A percentile compares a stretch with the other conserved stretches of the same genome.
Evolutionary conservation across 2,113 vertebrate species (phyloP).

Genomic region (Actenoides hombroni): DNA sequence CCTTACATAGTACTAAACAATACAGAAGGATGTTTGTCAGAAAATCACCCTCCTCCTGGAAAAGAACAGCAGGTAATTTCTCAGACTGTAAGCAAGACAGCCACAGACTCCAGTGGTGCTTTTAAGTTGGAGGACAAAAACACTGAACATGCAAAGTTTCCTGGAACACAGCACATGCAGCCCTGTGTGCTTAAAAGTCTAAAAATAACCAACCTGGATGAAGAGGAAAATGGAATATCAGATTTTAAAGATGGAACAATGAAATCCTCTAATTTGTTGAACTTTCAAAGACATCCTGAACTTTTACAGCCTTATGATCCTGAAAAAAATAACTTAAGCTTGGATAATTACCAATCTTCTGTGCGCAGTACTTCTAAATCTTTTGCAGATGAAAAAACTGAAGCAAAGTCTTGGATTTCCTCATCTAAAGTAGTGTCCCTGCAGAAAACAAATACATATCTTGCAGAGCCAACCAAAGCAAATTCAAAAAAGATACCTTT

Average conservation of each 20-base stretch:
- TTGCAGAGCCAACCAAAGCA: constrained; percentile 66
- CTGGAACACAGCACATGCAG: constrained; percentile 76
- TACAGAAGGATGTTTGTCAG: constrained; percentile 78
- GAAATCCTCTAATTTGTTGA: constrained; percentile 79
- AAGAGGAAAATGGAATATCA: constrained; percentile 68
- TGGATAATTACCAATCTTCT: constrained; percentile 62
- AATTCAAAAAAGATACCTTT: constrained; percentile 40
- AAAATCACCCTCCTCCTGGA: constrained; percentile 67
- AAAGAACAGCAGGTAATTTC: constrained; percentile 69
- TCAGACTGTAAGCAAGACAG: constrained; percentile 57
- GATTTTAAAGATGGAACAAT: constrained; percentile 66
- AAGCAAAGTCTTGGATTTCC: constrained; percentile 50
- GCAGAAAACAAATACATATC: constrained; percentile 5
- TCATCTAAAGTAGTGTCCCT: constrained; percentile 60
- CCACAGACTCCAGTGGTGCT: constrained; percentile 70
- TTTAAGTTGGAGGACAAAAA: constrained; percentile 68
- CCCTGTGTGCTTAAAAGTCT: constrained; percentile 61
- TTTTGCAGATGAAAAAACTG: constrained; percentile 47
- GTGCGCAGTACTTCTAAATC: constrained; percentile 55
- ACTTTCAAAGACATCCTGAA: constrained; percentile 92
- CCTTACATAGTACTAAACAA: constrained; percentile 97
- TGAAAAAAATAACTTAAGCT: constrained; percentile 75
- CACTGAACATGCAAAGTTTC: constrained; percentile 45
- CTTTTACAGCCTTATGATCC: constrained; percentile 91
- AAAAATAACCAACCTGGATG: constrained; percentile 63